phyloP scores from a whole-genome alignment of 2,888 invertebrate genomes.

The Adelognathus sp. region DNA sequence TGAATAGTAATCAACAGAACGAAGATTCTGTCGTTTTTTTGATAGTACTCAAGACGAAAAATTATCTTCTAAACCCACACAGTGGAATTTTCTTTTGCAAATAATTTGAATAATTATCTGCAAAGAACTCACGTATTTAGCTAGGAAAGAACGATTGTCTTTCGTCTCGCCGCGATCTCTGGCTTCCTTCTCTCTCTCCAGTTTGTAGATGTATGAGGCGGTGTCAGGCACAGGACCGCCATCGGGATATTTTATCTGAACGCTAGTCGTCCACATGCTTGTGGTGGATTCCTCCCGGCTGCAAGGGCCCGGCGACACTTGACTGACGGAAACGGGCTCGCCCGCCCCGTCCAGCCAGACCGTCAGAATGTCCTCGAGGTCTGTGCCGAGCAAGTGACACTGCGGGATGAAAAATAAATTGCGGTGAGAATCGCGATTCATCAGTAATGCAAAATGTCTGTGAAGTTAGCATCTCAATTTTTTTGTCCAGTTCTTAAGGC shows the following conservation, averaged over 20 bases:
- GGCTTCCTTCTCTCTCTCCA: conserved; percentile 95
- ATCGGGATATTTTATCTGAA: conserved; percentile 91
- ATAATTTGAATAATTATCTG: neutral
- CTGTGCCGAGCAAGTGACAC: conserved; percentile 89
- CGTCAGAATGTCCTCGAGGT: conserved; percentile 90
- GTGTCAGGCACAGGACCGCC: conserved; percentile 96
- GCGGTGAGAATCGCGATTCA: too few relatives aligned
- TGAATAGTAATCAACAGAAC: too few relatives aligned
- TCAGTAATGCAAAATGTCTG: too few relatives aligned
- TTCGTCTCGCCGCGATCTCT: conserved; percentile 94
- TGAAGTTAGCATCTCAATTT: too few relatives aligned
- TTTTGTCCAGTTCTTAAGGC: too few relatives aligned
- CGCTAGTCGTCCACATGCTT: conserved; percentile 87
- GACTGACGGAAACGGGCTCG: conserved; percentile 88
- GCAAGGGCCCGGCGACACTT: conserved; percentile 82
- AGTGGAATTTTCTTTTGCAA: neutral
- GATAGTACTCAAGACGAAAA: too few relatives aligned
- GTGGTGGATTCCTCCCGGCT: conserved; percentile 80
- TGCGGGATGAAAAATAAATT: conserved; percentile 76
- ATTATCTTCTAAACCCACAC: too few relatives aligned
- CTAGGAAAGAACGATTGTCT: conserved; percentile 97
- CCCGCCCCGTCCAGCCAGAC: conserved; percentile 91
- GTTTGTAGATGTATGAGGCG: conserved; percentile 95
- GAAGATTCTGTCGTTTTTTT: too few relatives aligned
- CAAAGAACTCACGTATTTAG: conserved; percentile 94